Evolutionary conservation across 2,888 invertebrate genomes (phyloP).

Genomic region (Anoplius nigerrimus): DNA sequence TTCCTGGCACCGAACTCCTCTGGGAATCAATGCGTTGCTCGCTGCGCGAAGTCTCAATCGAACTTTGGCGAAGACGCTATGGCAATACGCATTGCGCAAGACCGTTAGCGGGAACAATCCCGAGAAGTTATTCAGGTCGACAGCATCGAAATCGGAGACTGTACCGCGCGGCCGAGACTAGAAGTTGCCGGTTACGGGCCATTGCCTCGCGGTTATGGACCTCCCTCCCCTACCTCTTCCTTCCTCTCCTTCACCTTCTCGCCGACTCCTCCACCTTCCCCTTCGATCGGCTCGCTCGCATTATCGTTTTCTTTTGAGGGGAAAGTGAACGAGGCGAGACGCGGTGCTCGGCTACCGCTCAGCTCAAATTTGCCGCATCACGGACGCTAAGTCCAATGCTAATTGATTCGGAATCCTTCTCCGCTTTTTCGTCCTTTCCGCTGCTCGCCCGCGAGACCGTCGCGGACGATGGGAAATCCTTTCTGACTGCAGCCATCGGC

Average conservation of each 20-base stretch:
- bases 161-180: not conserved
- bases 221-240: not conserved
- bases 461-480: too few relatives aligned
- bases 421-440: not conserved
- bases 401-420: slow-evolving; percentile 37
- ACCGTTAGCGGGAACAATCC: too few relatives aligned
- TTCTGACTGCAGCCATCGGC: too few relatives aligned
- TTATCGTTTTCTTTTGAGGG: slow-evolving; percentile 31
- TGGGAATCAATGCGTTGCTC: too few relatives aligned
- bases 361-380: slow-evolving; percentile 19
- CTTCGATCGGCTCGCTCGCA: slow-evolving; percentile 17
- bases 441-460: not conserved
- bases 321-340: slow-evolving; percentile 51
- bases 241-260: slow-evolving; percentile 17
- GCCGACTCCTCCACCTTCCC: slow-evolving; percentile 11
- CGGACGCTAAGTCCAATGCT: slow-evolving; percentile 18
- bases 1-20: too few relatives aligned
- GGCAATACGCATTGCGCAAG: too few relatives aligned
- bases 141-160: not conserved
- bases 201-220: slow-evolving; percentile 48
- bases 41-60: too few relatives aligned
- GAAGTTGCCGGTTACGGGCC: slow-evolving; percentile 52
- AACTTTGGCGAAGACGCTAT: too few relatives aligned
- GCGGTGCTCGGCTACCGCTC: slow-evolving; percentile 25
- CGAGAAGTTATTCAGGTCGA: not conserved